phyloP scores from a whole-genome alignment of 2,888 invertebrate species.

The Helobdella robusta region DNA sequence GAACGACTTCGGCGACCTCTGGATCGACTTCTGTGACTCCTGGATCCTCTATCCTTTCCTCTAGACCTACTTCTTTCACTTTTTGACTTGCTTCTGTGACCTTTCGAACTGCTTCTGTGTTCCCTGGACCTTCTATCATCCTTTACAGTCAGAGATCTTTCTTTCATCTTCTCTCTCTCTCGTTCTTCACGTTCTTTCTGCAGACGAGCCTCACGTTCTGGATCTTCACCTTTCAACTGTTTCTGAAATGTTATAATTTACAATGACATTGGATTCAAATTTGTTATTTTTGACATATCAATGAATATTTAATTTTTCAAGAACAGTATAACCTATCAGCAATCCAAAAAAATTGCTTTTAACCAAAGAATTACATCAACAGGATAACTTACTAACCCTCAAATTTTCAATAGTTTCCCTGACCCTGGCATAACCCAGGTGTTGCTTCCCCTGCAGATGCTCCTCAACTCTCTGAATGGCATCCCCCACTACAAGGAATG shows the following conservation, averaged over 20 bases:
- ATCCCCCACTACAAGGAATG: constrained; percentile 96
- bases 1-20: not conserved
- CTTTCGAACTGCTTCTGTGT: not conserved
- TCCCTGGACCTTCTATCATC: constrained; percentile 17
- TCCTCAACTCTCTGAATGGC: constrained; percentile 95
- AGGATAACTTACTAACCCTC: constrained; percentile 31
- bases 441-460: constrained; percentile 95
- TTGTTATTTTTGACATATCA: too few species aligned
- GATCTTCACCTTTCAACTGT: constrained; percentile 23
- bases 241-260: constrained; percentile 23
- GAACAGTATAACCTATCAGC: too few species aligned
- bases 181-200: constrained; percentile 32
- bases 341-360: too few species aligned
- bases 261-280: too few species aligned
- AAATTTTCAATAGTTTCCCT: constrained; percentile 42
- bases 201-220: constrained; percentile 28
- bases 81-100: not conserved
- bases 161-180: constrained; percentile 29
- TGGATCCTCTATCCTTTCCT: too few species aligned
- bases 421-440: constrained; percentile 68
- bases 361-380: too few species aligned
- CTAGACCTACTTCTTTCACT: not conserved
- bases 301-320: too few species aligned
- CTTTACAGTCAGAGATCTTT: too few species aligned
- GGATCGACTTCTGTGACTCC: constrained; percentile 5